Conservation (phyloP, 2,888 invertebrate genomes). For the Abrostola triplasia region DNA sequence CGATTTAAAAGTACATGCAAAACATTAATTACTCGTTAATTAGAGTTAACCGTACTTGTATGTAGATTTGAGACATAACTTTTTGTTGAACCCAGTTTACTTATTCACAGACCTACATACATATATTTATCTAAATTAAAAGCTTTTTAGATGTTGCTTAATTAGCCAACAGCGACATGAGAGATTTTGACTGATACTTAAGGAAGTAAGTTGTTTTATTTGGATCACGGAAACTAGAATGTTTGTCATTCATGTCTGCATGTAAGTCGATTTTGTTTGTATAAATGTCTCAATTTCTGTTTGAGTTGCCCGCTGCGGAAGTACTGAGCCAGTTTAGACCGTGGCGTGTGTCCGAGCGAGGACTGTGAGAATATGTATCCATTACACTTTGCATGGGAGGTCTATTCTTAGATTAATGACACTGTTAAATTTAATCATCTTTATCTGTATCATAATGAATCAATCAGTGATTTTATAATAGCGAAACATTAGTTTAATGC, state of each 20-base stretch:
- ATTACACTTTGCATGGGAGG: conserved; percentile 69
- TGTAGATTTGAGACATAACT: conserved; percentile 39
- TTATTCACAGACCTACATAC: conserved; percentile 33
- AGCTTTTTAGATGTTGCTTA: conserved; percentile 34
- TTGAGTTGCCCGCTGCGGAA: conserved; percentile 62
- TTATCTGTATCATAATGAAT: conserved; percentile 63
- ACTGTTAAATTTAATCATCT: conserved; percentile 61
- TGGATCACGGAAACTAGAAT: conserved; percentile 61
- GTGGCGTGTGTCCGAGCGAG: conserved; percentile 56
- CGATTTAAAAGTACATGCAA: conserved; percentile 16
- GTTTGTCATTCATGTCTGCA: conserved; percentile 49
- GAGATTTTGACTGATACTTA: conserved; percentile 41
- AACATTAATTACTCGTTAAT: conserved; percentile 39
- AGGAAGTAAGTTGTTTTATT: conserved; percentile 60
- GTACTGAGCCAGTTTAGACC: conserved; percentile 64
- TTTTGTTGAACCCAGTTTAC: conserved; percentile 35
- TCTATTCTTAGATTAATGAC: conserved; percentile 64
- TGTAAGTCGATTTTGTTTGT: conserved; percentile 54
- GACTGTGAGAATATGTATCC: conserved; percentile 69
- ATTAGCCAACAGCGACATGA: conserved; percentile 41
- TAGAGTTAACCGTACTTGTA: conserved; percentile 28
- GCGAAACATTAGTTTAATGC: conserved; percentile 56
- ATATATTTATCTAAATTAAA: conserved; percentile 43
- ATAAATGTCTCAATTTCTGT: conserved; percentile 56
- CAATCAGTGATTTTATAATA: conserved; percentile 57